Evolutionary conservation across 30 jellyfish, hydroid and myxozoan species (phyloP), one percentile per base, ranked within the genome.

Genomic region (Mastigias papua): DNA sequence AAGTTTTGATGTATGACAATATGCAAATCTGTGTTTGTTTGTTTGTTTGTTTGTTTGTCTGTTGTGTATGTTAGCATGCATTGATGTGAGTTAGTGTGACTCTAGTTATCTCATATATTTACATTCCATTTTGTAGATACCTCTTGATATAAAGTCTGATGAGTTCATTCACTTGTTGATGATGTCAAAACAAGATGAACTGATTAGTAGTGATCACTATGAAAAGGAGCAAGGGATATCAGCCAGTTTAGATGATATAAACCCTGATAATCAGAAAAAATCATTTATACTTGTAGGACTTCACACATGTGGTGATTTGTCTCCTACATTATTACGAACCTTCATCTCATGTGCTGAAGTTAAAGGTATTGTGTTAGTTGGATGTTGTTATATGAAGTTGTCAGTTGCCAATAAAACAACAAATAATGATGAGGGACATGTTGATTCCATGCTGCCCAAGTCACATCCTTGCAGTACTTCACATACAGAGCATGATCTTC

Each of bases 261-360:
- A n/a, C 19, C 26, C 42, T 25, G 20, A 27, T 11, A 63, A 63
- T 13, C 35, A n/a, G 42, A 34, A 27, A 35, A 77, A 84, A 7
- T 37, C 69, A 11, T 86, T 89, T 66, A 89, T 86, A 26, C 69
- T 92, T 0, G 86, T 92, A 64, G 98, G 98, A 21, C 91, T 92
- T 61, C 98, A 92, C 81, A 87, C 98, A 16, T 92, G 98, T 30
- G 98, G 98, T 20, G 97, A 92, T 68, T 72, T 92, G 23, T 96
- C 97, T 2, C 78, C 98, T 19, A 92, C 98, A 21, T 73, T 92
- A 86, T 46, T 92, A 46, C 94, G 93, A 27, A 88, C 91, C 16
- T 92, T 92, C 72, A 79, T 34, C 27, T 31, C 74, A 5, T 88
- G 97, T 35, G 49, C 76, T 16, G 81, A 66, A 27, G 88, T 88